Evolutionary conservation across 1,140 invertebrate species (phyloP).

Genomic region (Oncopeltus fasciatus): DNA sequence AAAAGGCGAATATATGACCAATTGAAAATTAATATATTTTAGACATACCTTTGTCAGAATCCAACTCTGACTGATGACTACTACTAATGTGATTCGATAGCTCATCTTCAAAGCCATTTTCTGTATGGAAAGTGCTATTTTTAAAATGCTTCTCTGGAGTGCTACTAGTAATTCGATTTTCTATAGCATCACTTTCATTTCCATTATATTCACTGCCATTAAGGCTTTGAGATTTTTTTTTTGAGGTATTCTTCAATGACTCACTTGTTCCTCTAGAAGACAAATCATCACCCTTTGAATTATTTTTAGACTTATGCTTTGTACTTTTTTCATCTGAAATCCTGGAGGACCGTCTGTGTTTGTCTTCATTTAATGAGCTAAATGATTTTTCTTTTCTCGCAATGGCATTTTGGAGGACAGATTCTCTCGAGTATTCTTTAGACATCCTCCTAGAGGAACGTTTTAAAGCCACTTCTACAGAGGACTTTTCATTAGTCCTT

Average conservation of each 20-base stretch:
- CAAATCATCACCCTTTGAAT: not conserved
- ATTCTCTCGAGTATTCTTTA: constrained; percentile 25
- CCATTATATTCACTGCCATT: not conserved
- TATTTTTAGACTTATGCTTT: not conserved
- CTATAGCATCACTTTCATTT: not conserved
- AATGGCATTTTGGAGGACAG: constrained; percentile 29
- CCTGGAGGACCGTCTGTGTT: constrained; percentile 16
- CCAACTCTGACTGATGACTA: not conserved
- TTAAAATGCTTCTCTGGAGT: not conserved
- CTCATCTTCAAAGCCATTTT: not conserved
- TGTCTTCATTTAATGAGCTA: constrained; percentile 22
- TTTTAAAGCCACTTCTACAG: constrained; percentile 22
- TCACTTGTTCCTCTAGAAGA: not conserved
- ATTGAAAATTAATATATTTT: too few species aligned
- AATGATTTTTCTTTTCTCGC: constrained; percentile 30
- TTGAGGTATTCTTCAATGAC: not conserved
- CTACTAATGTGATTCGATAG: not conserved
- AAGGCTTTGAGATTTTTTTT: not conserved
- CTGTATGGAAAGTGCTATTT: not conserved
- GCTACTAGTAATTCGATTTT: not conserved
- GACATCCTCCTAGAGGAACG: constrained; percentile 27
- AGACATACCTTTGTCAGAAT: not conserved
- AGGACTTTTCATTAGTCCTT: not conserved
- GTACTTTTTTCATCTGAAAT: constrained; percentile 10
- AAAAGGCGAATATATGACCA: too few species aligned